These are phyloP conservation scores for Blastomussa wellsi DNA, from an alignment of 92 coral and sea anemone genomes.

Conservation along the genomic window DNA sequence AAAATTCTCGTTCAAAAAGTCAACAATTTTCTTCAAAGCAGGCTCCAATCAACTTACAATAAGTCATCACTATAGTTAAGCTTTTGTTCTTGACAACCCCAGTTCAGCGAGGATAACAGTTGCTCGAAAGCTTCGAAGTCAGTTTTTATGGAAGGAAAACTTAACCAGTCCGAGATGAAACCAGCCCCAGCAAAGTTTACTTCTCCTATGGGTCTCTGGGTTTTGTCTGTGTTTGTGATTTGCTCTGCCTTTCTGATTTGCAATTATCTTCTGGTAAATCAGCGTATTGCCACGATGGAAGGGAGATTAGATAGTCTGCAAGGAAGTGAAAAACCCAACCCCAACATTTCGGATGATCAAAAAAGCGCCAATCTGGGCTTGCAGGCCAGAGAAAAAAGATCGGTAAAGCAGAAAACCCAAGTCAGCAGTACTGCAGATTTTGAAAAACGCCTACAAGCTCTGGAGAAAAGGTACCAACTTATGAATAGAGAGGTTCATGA, in stretches of 20 bases:
- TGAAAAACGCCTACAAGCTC: not conserved
- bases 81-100: not conserved
- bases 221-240: constrained; percentile 1
- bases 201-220: constrained; percentile 6
- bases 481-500: too few relatives aligned
- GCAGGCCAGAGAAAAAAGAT: constrained; percentile 5
- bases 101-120: not conserved
- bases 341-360: not conserved
- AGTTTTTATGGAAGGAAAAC: constrained; percentile 12
- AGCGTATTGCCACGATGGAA: constrained; percentile 16
- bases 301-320: not conserved
- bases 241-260: constrained; percentile 7
- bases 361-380: not conserved
- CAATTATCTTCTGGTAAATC: constrained; percentile 12
- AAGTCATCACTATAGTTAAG: not conserved
- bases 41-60: not conserved
- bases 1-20: constrained; percentile 10
- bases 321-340: not conserved
- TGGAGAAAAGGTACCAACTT: constrained; percentile 21
- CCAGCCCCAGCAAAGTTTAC: not conserved
- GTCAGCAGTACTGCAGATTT: not conserved
- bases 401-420: not conserved
- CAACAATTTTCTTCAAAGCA: not conserved
- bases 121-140: not conserved
- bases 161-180: not conserved